Evolutionary conservation across 2,113 vertebrate genomes (phyloP).

Genomic region (Hippocampus mohnikei): DNA sequence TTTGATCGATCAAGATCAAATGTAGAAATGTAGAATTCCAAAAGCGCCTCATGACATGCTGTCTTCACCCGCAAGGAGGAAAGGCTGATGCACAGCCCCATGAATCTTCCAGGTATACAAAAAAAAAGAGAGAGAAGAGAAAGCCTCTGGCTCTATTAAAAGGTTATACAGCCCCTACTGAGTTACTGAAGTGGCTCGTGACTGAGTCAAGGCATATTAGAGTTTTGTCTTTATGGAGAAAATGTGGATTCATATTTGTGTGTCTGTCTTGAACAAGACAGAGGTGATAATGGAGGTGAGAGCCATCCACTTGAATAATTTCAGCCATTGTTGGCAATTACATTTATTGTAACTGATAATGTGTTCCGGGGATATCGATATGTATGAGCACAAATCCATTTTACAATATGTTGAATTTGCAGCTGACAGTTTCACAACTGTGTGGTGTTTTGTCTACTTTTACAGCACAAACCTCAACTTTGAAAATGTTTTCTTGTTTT

Average conservation of each 20-base stretch:
- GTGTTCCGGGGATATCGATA: not conserved
- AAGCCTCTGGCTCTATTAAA: slow-evolving; percentile 47
- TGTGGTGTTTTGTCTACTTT: not conserved
- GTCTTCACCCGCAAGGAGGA: slow-evolving; percentile 1
- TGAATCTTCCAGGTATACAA: slow-evolving; percentile 39
- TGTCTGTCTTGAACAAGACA: not conserved
- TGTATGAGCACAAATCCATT: not conserved
- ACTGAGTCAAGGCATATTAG: slow-evolving; percentile 51
- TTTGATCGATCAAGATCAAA: slow-evolving; percentile 41
- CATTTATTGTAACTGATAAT: not conserved
- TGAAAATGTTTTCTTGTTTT: slow-evolving; percentile 22
- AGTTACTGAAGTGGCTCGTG: slow-evolving; percentile 49
- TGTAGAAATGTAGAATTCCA: slow-evolving; percentile 53
- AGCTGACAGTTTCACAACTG: not conserved
- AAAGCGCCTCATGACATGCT: slow-evolving; percentile 31
- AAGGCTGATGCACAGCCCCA: slow-evolving; percentile 20
- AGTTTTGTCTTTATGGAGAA: slow-evolving; percentile 41
- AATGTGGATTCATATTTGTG: slow-evolving; percentile 24
- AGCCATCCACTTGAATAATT: slow-evolving; percentile 13
- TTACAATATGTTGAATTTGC: not conserved
- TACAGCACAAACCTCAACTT: slow-evolving; percentile 7
- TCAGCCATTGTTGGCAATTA: slow-evolving; percentile 13
- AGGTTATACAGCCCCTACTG: slow-evolving; percentile 39
- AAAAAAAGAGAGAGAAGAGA: slow-evolving; percentile 28
- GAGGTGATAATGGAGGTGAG: slow-evolving; percentile 11